phyloP scores from a whole-genome alignment of 2,113 vertebrate species.

The Recurvirostra avosetta region DNA sequence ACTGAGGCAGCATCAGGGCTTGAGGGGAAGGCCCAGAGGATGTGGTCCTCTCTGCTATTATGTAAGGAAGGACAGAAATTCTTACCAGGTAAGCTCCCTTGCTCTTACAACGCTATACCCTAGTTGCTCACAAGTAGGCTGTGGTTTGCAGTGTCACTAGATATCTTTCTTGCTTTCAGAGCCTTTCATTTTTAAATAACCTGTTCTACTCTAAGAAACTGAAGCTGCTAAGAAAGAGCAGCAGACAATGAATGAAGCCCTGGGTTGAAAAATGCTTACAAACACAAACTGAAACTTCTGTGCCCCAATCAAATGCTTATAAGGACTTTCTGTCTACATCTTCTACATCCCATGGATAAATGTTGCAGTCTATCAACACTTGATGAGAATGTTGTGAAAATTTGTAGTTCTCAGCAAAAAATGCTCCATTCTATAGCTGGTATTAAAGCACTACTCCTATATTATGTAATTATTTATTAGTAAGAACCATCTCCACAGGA shows the following conservation, averaged over 20 bases:
- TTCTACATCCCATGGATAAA: background rate
- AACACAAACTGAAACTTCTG: background rate
- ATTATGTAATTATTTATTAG: background rate
- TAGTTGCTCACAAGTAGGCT: background rate
- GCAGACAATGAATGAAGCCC: background rate
- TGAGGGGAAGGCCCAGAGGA: background rate
- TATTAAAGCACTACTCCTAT: background rate
- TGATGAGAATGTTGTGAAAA: background rate
- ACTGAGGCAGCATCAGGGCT: background rate
- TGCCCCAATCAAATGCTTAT: background rate
- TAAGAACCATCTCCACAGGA: background rate
- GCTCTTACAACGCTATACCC: rapidly evolving
- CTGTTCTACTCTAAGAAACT: background rate
- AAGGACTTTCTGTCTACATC: background rate
- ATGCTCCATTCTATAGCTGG: background rate
- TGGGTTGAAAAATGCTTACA: background rate
- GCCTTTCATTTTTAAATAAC: background rate
- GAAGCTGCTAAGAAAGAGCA: background rate
- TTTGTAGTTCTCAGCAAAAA: background rate
- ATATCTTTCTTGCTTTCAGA: background rate
- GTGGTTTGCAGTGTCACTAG: background rate
- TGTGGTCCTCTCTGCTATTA: background rate
- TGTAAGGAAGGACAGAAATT: background rate
- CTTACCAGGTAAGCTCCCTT: background rate
- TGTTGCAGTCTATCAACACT: background rate